phyloP scores from a whole-genome alignment of 2,797 vertebrate genomes.

The Dendrocincla fuliginosa region DNA sequence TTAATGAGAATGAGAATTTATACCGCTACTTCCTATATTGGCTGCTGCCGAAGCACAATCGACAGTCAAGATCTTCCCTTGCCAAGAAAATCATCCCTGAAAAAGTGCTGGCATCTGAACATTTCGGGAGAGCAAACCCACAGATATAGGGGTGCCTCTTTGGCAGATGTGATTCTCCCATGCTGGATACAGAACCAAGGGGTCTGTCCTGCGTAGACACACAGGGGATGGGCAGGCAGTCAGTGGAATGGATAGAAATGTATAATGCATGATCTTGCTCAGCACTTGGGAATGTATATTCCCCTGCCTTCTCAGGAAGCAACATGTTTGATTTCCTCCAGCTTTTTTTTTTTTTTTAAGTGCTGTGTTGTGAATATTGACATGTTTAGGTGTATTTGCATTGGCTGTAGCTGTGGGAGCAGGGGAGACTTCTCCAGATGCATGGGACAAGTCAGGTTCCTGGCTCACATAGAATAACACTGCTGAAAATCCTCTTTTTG shows the following conservation, averaged over 20 bases:
- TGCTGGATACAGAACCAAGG: background rate
- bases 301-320: background rate
- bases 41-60: conserved; percentile 56
- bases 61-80: conserved; percentile 33
- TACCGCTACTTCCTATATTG: conserved; percentile 66
- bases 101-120: background rate
- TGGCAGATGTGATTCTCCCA: background rate
- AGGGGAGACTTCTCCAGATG: background rate
- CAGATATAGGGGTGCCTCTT: background rate
- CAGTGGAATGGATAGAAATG: background rate
- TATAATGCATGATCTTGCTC: conserved; percentile 48
- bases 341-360: background rate
- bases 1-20: conserved; percentile 81
- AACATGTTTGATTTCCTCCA: conserved; percentile 24
- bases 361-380: conserved; percentile 3
- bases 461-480: background rate
- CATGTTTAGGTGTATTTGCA: background rate
- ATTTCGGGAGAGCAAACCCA: background rate
- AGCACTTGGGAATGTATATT: background rate
- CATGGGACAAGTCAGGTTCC: background rate
- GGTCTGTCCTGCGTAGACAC: background rate
- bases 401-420: background rate
- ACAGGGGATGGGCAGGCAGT: background rate
- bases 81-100: conserved; percentile 63
- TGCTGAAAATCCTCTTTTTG: background rate